Evolutionary conservation across 1,140 invertebrate species (phyloP).

Genomic region (Mya arenaria): DNA sequence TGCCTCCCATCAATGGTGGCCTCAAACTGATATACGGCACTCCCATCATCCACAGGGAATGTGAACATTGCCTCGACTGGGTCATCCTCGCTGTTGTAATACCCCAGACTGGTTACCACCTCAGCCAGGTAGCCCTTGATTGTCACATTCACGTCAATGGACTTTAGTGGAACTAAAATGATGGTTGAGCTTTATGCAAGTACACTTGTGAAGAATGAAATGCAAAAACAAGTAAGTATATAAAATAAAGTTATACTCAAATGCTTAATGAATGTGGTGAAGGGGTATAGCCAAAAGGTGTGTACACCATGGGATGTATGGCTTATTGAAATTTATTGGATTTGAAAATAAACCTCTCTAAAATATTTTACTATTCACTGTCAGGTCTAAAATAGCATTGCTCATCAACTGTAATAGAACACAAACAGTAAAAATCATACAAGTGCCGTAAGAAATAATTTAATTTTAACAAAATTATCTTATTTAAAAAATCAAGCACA

Average conservation of each 20-base stretch:
- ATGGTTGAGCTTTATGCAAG: neutral
- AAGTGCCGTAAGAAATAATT: no score
- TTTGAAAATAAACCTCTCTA: no score
- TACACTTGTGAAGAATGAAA: neutral
- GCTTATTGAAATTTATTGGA: no score
- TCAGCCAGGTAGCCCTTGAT: slow-evolving; percentile 60
- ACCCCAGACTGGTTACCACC: slow-evolving; percentile 55
- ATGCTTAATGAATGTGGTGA: no score
- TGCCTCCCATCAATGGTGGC: slow-evolving; percentile 62
- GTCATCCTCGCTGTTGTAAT: slow-evolving; percentile 52
- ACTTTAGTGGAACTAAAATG: slow-evolving; percentile 57
- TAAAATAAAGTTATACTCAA: neutral
- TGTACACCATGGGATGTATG: no score
- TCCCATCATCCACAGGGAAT: slow-evolving; percentile 67
- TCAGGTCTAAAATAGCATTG: no score
- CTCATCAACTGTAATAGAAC: no score
- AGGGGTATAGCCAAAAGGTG: no score
- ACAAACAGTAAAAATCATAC: no score
- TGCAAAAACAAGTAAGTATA: neutral
- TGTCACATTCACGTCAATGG: slow-evolving; percentile 28
- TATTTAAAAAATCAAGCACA: no score
- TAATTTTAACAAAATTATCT: no score
- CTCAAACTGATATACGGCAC: slow-evolving; percentile 68
- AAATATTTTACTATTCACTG: no score
- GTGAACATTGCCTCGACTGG: slow-evolving; percentile 62